These are phyloP conservation scores for Bucco capensis DNA, from an alignment of 2,113 vertebrate genomes.

Conservation along the genomic window DNA sequence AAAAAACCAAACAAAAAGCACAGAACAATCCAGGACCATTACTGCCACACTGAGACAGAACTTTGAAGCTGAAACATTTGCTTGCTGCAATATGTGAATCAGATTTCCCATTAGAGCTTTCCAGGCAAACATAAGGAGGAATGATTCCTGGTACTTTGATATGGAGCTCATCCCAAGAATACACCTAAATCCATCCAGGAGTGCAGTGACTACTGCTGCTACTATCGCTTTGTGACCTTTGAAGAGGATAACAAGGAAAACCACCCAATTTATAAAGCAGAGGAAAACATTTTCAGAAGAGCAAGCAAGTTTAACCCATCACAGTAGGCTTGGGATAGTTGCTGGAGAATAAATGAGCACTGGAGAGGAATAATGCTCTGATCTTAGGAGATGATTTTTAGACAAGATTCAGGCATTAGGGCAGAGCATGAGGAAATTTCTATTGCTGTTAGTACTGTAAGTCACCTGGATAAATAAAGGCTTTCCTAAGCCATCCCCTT, in stretches of 20 bases:
- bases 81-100: background rate
- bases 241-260: background rate
- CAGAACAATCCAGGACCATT: background rate
- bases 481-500: background rate
- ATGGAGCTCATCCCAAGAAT: background rate
- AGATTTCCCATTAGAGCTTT: background rate
- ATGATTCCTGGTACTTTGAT: background rate
- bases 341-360: background rate
- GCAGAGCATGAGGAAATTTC: background rate
- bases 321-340: background rate
- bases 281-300: background rate
- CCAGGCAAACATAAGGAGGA: background rate
- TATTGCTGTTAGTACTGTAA: background rate
- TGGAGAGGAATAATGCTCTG: background rate
- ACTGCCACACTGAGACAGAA: background rate
- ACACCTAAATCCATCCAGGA: background rate
- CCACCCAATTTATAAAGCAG: background rate
- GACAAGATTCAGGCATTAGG: background rate
- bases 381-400: background rate
- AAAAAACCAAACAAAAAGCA: too few species aligned
- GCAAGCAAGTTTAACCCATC: background rate
- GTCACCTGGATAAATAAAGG: background rate
- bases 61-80: background rate
- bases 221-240: rapidly evolving
- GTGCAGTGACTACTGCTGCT: background rate